Percentiles rank a stretch among this genome's conserved stretches.
These are phyloP conservation scores for Lamproptera curius DNA, from an alignment of 2,888 invertebrate genomes.

Conservation along the genomic window DNA sequence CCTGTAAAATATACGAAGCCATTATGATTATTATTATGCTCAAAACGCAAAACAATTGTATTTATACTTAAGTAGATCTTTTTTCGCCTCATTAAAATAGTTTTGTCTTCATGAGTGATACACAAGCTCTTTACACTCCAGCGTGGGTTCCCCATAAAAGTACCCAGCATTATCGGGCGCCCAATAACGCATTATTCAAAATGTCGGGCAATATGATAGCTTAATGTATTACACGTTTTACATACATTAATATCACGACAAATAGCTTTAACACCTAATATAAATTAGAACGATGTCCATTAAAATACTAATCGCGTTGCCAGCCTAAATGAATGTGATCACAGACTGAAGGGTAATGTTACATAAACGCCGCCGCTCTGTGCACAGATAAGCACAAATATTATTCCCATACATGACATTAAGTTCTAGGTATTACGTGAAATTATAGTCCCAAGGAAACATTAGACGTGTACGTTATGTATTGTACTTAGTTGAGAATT, in stretches of 20 bases:
- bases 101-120: too few relatives aligned
- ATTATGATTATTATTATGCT: too few relatives aligned
- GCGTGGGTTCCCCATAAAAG: too few relatives aligned
- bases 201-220: not conserved
- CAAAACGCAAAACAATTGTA: too few relatives aligned
- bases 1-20: too few relatives aligned
- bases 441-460: constrained; percentile 28
- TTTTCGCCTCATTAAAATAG: too few relatives aligned
- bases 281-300: not conserved
- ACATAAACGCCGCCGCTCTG: constrained; percentile 30
- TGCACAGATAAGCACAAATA: constrained; percentile 25
- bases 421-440: constrained; percentile 16
- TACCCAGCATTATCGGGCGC: not conserved
- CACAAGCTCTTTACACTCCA: too few relatives aligned
- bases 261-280: not conserved
- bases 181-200: not conserved
- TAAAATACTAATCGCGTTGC: not conserved
- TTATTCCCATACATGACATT: constrained; percentile 28
- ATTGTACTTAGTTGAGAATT: too few relatives aligned
- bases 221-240: not conserved
- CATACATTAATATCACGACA: not conserved
- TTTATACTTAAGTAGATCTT: too few relatives aligned
- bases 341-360: constrained; percentile 29
- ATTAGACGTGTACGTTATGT: too few relatives aligned
- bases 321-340: constrained; percentile 6